Evolutionary conservation across 2,113 vertebrate species (phyloP), one percentile per base, ranked within the genome.

Genomic region (Arothron firmamentum): DNA sequence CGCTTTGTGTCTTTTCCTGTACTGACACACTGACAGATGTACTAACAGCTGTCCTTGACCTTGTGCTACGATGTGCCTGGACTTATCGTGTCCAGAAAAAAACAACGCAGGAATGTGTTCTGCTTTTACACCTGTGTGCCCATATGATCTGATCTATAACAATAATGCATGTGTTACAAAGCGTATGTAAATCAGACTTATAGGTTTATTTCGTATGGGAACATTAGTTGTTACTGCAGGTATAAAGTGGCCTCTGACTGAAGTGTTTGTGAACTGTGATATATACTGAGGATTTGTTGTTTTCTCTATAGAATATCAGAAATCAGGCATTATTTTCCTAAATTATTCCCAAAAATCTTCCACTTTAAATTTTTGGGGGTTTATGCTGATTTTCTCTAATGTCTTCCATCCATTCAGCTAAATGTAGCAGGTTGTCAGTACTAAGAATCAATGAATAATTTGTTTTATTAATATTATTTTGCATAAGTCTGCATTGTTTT

Each of bases 61-160:
- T 51, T 42, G 18, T 65, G 23, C 63, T 23, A 70, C 58, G 21
- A 72, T 68, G 76, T 81, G 80, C 78, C 78, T 83, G 68, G 19
- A 45, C 12, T 70, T 19, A 12, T 66, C 45, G 49, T 49, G 14
- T 21, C 67, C 14, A 17, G 20, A 67, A 51, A 59, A 61, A 28
- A 28, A 28, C 25, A 62, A 71, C 46, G 43, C 28, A 17, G 52
- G 31, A 57, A 65, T 12, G 20, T n/a, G 23, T 28, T 43, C 47
- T 8, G 19, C 9, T 46, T 56, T 42, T 52, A 19, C 53, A 72
- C 65, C 62, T 62, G 54, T 75, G 54, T 21, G 17, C 21, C 51
- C 14, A 45, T 2, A 45, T 16, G 43, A 45, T 16, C 43, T 45
- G 38, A 57, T 50, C 20, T 52, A 17, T 25, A 49, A n/a, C 52